Percentiles rank a stretch among this genome's conserved stretches.
Conservation (phyloP, 2,113 vertebrate species). For the Semicossyphus pulcher region DNA sequence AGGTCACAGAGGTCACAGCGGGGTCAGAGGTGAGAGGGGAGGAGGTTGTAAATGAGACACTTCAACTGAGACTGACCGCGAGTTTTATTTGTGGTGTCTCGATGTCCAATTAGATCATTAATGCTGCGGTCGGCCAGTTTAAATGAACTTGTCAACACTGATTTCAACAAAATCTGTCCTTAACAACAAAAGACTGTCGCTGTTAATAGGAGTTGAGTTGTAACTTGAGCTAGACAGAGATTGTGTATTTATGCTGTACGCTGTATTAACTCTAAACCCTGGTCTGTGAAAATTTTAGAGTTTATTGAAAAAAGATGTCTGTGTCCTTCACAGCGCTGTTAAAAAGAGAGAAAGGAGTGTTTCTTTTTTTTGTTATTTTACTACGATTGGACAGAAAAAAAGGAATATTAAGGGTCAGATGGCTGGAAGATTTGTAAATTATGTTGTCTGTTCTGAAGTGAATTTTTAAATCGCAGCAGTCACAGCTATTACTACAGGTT, state of each 20-base stretch:
- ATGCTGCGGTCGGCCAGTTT: conserved; percentile 83
- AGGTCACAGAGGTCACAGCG: conserved; percentile 70
- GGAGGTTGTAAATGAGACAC: conserved; percentile 69
- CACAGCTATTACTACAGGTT: too few relatives aligned
- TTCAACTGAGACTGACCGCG: conserved; percentile 79
- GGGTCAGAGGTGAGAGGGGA: conserved; percentile 75
- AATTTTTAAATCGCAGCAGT: too few relatives aligned
- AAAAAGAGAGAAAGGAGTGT: not conserved
- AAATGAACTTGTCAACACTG: conserved; percentile 93
- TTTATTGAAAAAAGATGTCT: not conserved
- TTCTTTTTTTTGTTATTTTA: too few relatives aligned
- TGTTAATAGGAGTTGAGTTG: not conserved
- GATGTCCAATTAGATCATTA: conserved; percentile 90
- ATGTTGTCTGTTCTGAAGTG: too few relatives aligned
- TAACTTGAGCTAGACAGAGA: not conserved
- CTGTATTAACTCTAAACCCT: not conserved
- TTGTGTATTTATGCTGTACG: not conserved
- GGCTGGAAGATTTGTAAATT: too few relatives aligned
- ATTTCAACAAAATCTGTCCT: conserved; percentile 84
- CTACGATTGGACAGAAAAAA: too few relatives aligned
- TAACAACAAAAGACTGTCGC: conserved; percentile 55
- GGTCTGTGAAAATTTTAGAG: not conserved
- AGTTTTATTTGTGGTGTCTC: conserved; percentile 88
- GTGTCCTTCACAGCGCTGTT: not conserved
- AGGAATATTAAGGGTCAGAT: too few relatives aligned